Evolutionary conservation across 2,113 vertebrate species (phyloP).

Genomic region (Chaetorhynchus papuensis): DNA sequence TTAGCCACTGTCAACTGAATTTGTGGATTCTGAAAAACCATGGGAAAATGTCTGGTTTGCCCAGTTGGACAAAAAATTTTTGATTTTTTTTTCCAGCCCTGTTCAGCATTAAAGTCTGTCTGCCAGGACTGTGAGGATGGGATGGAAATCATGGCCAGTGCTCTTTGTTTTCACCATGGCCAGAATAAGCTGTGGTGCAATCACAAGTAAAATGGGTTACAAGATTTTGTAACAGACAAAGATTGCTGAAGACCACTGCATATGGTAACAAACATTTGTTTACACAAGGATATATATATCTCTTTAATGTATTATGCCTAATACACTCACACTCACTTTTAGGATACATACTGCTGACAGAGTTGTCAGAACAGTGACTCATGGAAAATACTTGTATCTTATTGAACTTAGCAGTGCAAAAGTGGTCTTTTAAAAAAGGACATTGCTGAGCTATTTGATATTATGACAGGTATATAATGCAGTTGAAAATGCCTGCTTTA

Average conservation of each 20-base stretch:
- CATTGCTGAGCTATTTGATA: not conserved
- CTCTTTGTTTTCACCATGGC: not conserved
- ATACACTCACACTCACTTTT: not conserved
- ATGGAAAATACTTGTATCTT: not conserved
- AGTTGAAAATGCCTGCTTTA: not conserved
- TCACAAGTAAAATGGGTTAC: not conserved
- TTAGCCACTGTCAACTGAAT: not conserved
- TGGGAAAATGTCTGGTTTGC: not conserved
- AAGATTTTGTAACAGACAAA: not conserved
- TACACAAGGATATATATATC: not conserved
- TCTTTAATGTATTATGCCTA: not conserved
- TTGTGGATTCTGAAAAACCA: not conserved
- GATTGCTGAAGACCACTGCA: not conserved
- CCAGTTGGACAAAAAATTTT: not conserved
- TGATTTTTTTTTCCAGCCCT: not conserved
- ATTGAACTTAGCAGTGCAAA: not conserved
- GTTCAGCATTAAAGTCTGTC: not conserved
- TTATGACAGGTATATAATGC: not conserved
- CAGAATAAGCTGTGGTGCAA: not conserved
- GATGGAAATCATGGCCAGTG: not conserved
- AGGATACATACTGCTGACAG: not conserved
- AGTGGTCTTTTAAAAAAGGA: not conserved
- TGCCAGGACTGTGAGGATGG: not conserved
- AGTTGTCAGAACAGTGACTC: not conserved
- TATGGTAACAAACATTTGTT: not conserved